Evolutionary conservation across 2,113 vertebrate genomes (phyloP), one percentile per base, ranked within the genome.

Genomic region (Vombatus ursinus): DNA sequence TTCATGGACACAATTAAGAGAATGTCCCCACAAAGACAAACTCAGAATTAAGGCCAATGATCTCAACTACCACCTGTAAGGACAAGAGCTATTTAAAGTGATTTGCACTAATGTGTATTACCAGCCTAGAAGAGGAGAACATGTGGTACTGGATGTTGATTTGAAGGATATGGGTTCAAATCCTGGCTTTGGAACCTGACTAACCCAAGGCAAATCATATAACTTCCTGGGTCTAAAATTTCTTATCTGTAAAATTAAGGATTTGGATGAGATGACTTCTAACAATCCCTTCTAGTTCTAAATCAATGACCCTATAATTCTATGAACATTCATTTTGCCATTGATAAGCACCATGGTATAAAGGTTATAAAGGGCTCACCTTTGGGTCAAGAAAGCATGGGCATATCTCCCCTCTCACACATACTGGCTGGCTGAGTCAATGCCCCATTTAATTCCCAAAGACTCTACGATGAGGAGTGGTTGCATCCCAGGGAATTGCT

Each of bases 51-150:
- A 52, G 57, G 53, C 48, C 90, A 94, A 91, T 5, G 22, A 89
- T 95, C 94, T 95, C 90, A 77, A 9, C 37, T 94, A 90, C 24
- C 90, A 94, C 50, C 5, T 52, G 68, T 89, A 93, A 93, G 57
- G 96, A 96, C 49, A 37, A 93, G 51, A 93, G 91, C 2, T 57
- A 92, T 16, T 93, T 91, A 51, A 50, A 52, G 26, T 53, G 19
- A 52, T 77, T 92, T 93, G 26, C 37, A 49, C 6, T 95, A 16
- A 92, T 95, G 92, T 90, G 14, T 89, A 44, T 68, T 68, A 37
- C 28, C 57, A 31, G 57, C 57, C 31, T 68, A 37, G 57, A 68
- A 37, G 8, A 68, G 28, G 28, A 68, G 57, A 57, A 37, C 1
- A 1, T 68, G 57, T 68, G 57, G 57, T 31, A 28, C 31, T 68